A percentile compares a stretch with the other conserved stretches of the same genome.
phyloP scores from a whole-genome alignment of 1,140 invertebrate species.

The Dreissena rostriformis region DNA sequence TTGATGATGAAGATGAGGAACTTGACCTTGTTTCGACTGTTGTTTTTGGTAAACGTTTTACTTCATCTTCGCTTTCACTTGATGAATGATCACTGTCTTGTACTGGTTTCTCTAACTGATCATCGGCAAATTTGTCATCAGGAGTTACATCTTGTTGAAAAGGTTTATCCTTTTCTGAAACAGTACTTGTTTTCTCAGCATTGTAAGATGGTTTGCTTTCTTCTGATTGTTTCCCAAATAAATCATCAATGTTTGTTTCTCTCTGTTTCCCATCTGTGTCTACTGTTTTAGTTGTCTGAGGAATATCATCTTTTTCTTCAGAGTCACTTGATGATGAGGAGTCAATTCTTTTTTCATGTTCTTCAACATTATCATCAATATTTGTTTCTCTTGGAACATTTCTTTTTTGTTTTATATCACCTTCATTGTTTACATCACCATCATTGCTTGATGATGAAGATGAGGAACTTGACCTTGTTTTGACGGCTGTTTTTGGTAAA shows the following conservation, averaged over 20 bases:
- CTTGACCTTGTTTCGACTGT: neutral
- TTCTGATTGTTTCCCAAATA: neutral
- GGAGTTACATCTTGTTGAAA: neutral
- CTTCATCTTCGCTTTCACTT: conserved; percentile 23
- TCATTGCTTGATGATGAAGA: conserved; percentile 1
- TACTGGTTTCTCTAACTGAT: neutral
- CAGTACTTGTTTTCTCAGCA: neutral
- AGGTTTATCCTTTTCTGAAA: neutral
- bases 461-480: neutral
- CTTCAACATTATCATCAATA: conserved; percentile 30
- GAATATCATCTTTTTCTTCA: neutral
- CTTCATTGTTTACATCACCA: neutral
- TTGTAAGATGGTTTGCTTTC: neutral
- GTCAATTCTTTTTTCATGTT: neutral
- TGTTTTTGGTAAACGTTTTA: neutral
- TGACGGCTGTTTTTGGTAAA: neutral
- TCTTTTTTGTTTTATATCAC: neutral
- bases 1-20: neutral
- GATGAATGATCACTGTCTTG: neutral
- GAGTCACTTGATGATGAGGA: neutral
- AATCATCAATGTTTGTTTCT: conserved; percentile 12
- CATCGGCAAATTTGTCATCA: neutral
- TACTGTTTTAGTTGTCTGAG: neutral
- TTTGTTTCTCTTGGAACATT: neutral
- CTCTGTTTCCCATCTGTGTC: neutral